phyloP scores from a whole-genome alignment of 2,113 vertebrate species.

The Uropsilus gracilis region DNA sequence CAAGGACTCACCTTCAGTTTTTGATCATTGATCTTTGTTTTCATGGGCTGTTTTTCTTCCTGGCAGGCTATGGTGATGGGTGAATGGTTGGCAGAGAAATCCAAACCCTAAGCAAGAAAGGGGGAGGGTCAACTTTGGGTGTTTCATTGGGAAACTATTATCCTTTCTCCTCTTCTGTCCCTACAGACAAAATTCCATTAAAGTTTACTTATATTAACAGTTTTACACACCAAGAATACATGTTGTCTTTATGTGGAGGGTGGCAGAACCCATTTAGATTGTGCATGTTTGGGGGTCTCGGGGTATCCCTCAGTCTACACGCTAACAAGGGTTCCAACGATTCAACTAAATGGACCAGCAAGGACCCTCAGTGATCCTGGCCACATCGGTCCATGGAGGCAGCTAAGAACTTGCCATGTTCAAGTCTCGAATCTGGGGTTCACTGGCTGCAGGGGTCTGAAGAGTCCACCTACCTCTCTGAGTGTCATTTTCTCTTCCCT shows the following conservation, averaged over 20 bases:
- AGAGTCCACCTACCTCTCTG: not conserved
- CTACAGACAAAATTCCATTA: too few species aligned
- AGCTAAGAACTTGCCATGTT: not conserved
- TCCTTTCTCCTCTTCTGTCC: too few species aligned
- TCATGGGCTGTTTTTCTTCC: not conserved
- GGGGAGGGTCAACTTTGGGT: too few species aligned
- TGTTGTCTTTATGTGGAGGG: too few species aligned
- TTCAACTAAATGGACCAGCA: not conserved
- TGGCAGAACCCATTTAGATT: too few species aligned
- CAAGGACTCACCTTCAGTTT: not conserved
- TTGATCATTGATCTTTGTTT: not conserved
- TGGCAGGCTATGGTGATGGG: not conserved
- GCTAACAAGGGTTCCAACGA: not conserved
- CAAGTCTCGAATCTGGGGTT: not conserved
- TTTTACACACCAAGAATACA: too few species aligned
- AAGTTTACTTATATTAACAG: too few species aligned
- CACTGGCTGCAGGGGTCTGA: not conserved
- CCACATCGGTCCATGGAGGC: accelerated
- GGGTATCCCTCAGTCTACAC: too few species aligned
- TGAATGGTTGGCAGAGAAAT: not conserved
- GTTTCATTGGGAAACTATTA: too few species aligned
- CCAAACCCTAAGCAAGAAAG: not conserved
- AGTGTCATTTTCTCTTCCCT: not conserved
- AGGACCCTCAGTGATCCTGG: not conserved
- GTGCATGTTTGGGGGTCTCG: too few species aligned